Evolutionary conservation across 2,888 invertebrate genomes (phyloP).

Genomic region (Himalopsyche tibetana): DNA sequence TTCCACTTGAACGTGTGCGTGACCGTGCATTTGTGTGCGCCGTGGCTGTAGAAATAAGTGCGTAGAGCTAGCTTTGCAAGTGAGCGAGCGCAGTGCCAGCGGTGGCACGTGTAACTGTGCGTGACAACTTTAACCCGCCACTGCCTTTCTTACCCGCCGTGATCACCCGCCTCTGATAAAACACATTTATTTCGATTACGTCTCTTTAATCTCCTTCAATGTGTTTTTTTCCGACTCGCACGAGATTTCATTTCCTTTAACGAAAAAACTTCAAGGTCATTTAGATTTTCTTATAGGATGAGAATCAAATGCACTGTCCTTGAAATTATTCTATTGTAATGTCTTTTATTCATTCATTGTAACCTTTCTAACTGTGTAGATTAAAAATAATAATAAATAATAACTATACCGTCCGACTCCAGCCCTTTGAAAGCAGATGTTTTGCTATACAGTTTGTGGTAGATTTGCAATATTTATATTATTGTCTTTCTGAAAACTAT

Average conservation of each 20-base stretch:
- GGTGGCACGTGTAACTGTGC: conserved; percentile 31
- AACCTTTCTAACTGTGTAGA: no score
- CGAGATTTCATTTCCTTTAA: not conserved
- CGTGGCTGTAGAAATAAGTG: conserved; percentile 37
- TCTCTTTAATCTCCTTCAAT: conserved; percentile 9
- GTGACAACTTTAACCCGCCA: conserved; percentile 4
- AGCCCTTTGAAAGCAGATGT: no score
- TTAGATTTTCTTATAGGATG: not conserved
- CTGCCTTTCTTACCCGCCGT: not conserved
- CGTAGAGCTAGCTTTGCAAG: conserved; percentile 1
- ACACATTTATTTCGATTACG: conserved; percentile 16
- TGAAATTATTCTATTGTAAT: not conserved
- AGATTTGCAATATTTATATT: no score
- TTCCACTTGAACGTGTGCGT: not conserved
- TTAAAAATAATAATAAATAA: no score
- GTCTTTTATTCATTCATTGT: no score
- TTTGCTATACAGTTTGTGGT: no score
- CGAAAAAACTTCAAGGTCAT: not conserved
- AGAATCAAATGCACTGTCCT: not conserved
- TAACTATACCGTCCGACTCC: no score
- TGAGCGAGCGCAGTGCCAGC: conserved; percentile 22
- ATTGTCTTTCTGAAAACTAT: no score
- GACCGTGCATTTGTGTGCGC: conserved; percentile 34
- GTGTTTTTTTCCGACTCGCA: not conserved
- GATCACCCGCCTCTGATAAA: conserved; percentile 27